Conservation (phyloP, 92 coral and sea anemone genomes). For the Parazoanthus darwini region DNA sequence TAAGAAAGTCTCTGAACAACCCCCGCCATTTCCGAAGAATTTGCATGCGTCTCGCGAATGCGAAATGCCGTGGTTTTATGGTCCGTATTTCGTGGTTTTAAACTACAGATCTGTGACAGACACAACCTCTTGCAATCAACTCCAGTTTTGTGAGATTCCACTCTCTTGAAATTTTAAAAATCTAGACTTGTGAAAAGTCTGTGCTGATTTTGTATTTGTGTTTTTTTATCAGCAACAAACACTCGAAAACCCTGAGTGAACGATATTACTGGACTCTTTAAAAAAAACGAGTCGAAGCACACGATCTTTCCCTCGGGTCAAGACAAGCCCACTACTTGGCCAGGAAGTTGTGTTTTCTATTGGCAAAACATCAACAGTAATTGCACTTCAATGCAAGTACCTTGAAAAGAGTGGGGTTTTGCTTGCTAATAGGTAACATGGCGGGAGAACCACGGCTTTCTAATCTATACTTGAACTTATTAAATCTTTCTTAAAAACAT, state of each 20-base stretch:
- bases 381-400: slow-evolving; percentile 2
- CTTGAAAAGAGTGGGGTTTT: not conserved
- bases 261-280: too few relatives aligned
- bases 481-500: not conserved
- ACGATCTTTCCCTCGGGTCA: slow-evolving; percentile 1
- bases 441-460: too few relatives aligned
- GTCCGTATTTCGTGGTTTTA: not conserved
- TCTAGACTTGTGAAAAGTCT: not conserved
- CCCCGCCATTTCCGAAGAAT: slow-evolving; percentile 16
- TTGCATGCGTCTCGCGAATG: not conserved
- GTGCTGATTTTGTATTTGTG: not conserved
- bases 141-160: not conserved
- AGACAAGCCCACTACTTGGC: not conserved
- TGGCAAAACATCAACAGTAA: slow-evolving; percentile 33
- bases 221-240: not conserved
- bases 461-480: not conserved
- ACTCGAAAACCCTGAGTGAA: not conserved
- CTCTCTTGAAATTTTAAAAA: not conserved
- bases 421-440: not conserved
- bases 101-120: not conserved
- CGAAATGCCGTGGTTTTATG: not conserved
- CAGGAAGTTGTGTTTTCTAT: not conserved
- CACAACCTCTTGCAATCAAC: not conserved
- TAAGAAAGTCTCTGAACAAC: not conserved
- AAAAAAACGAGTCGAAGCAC: not conserved